Percentiles rank a stretch among this genome's conserved stretches.
Conservation (phyloP, 2,888 invertebrate genomes). For the Byasa hedistus region DNA sequence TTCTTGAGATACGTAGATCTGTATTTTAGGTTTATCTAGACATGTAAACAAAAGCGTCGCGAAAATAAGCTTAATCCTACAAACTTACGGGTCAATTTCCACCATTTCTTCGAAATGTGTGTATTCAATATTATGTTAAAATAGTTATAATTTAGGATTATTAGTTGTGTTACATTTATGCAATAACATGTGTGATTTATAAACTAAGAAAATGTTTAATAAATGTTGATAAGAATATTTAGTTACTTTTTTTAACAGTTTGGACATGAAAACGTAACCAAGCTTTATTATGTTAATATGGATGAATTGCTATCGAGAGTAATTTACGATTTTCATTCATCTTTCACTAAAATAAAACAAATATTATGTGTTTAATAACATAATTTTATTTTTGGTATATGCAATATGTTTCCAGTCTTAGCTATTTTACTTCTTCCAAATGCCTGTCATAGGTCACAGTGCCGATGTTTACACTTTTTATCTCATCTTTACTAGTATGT, state of each 20-base stretch:
- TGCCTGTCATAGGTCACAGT: constrained; percentile 70
- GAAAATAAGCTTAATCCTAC: too few species aligned
- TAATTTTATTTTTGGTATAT: constrained; percentile 28
- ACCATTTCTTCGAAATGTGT: too few species aligned
- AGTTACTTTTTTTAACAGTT: too few species aligned
- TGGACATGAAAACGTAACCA: too few species aligned
- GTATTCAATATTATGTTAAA: background rate
- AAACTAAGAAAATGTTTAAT: background rate
- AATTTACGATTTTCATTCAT: background rate
- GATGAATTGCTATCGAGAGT: too few species aligned
- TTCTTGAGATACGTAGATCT: background rate
- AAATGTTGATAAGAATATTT: background rate
- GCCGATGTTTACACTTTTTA: constrained; percentile 72
- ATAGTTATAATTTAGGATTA: background rate
- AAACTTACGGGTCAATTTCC: too few species aligned
- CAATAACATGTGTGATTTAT: too few species aligned
- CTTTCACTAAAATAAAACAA: constrained; percentile 18
- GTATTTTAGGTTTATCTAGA: background rate
- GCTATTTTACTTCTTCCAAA: constrained; percentile 69
- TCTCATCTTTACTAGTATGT: constrained; percentile 67
- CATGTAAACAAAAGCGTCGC: too few species aligned
- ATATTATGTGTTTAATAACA: constrained; percentile 5
- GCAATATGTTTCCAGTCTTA: constrained; percentile 23
- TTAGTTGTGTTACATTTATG: background rate
- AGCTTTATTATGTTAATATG: too few species aligned